Evolutionary conservation across 2,888 invertebrate species (phyloP), one percentile per base, ranked within the genome.

Genomic region (Temnothorax ravouxi): DNA sequence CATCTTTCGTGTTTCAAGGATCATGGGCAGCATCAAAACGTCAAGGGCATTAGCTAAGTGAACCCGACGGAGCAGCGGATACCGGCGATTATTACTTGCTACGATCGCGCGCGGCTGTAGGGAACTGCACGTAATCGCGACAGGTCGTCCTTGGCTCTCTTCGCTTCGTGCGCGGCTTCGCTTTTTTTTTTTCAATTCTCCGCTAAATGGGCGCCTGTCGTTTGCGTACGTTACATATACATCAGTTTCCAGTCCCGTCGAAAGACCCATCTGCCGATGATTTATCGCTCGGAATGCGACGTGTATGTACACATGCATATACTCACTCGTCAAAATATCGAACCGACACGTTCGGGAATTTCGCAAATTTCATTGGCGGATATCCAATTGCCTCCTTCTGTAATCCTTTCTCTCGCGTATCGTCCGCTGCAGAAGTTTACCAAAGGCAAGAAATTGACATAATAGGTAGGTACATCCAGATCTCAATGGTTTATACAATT

Each of bases 71-170:
- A 8, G 59, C 44, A 61, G 72, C 79, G 79, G 79, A 80, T 80
- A 34, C 59, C 38, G 79, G 13, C 72, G 79, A 80, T 80, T 80
- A 72, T 72, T 72, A 72, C 79, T 59, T 47, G n/a, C 56, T 29
- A 6, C 71, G 44, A 79, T 69, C 44, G 64, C 29, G 64, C 29
- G 64, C 64, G 44, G 52, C 38, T 54, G 69, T 44, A 29, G 52
- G n/a, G 52, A 77, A 29, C 54, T 8, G 79, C 54, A 21, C 77
- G 59, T 80, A 80, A 72, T 80, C 79, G 79, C 72, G 79, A 72
- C 79, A 80, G 59, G 79, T 80, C 18, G 59, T 80, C 79, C 79
- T 80, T 80, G 79, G 74, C 72, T 80, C 74, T 59, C 72, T 41
- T 38, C 67, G n/a, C 59, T 41, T 38, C 67, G n/a, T 62, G 25